Base-by-base conservation (phyloP, 1,140 invertebrate species). In the Neodiprion lecontei region DNA sequence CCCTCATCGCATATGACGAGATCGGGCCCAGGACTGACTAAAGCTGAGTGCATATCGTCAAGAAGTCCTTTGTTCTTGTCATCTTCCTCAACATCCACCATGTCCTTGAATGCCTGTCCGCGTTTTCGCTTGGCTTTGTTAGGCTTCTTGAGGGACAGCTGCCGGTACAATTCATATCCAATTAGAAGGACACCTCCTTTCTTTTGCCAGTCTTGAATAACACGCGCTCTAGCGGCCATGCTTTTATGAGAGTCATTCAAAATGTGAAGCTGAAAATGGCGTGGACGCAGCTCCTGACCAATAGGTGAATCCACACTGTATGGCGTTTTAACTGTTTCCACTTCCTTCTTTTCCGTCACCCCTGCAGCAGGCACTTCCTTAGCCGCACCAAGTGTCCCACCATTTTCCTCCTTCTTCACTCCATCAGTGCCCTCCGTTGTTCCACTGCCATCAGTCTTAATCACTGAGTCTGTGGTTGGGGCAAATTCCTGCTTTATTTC, bases 171-270 rank as follows among this genome's bases (percentile, higher is more conserved):
- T 89, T 99, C 98, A 86, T 99, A 99, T 7, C 98, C 98, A 83
- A 99, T 97, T 75, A 99, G 90, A 10, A 99, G 88, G 1, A 99
- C 98, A 17, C 98, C 98, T 7, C 98, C 98, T 10, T 91, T 89
- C 67, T 92, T 91, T 28, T 92, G 91, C 98, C 98, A 99, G 49
- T 96, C 94, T 83, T 95, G 86, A 49, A 93, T 82, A 65, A 96
- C 92, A 86, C 94, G 94, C 0, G 95, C 93, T 74, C 97, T 89
- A 48, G 96, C 94, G 47, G 92, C 91, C 76, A 98, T 91, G 0
- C 96, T 97, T 89, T 99, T 99, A 76, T 97, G 96, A 72, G 94
- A 94, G 84, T 99, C 98, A 84, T 98, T 99, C 7, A 99, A 87
- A 7, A 98, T 93, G 85, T 95, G 97, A 1, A 99, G 90, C 67